A percentile compares a stretch with the other conserved stretches of the same genome.
Conservation (phyloP, 2,797 vertebrate genomes). For the Enoplosus armatus region DNA sequence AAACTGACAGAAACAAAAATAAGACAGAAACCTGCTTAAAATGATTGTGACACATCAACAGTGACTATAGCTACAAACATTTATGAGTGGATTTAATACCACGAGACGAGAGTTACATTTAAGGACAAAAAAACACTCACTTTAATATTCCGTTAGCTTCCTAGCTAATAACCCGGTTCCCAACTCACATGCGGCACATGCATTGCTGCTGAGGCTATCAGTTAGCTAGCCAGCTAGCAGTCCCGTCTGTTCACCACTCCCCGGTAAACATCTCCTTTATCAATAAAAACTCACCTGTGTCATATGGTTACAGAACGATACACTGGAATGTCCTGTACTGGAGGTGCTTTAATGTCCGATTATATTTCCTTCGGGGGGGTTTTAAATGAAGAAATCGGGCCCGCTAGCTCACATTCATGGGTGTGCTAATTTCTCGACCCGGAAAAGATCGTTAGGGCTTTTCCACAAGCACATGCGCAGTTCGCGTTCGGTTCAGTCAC, state of each 20-base stretch:
- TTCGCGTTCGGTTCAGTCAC: constrained; percentile 59
- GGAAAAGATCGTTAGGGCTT: constrained; percentile 69
- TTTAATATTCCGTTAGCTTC: constrained; percentile 37
- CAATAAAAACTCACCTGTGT: constrained; percentile 72
- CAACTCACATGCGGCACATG: constrained; percentile 80
- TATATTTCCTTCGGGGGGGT: not conserved
- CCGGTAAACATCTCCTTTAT: constrained; percentile 3
- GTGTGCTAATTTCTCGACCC: constrained; percentile 75
- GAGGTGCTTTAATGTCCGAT: constrained; percentile 15
- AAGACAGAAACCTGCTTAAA: accelerated
- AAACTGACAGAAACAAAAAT: not conserved
- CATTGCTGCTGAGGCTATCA: constrained; percentile 32
- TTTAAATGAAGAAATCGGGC: constrained; percentile 27
- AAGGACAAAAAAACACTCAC: no score
- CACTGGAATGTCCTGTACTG: not conserved
- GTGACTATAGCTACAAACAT: accelerated
- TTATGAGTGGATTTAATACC: accelerated
- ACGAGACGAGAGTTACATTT: accelerated
- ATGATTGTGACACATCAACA: accelerated
- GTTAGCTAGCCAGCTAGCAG: constrained; percentile 48
- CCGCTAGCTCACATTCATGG: constrained; percentile 72
- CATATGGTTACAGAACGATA: constrained; percentile 66
- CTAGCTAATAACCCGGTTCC: constrained; percentile 51
- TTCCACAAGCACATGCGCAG: constrained; percentile 53
- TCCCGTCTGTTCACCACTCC: not conserved